Percentiles rank a stretch among this genome's conserved stretches.
Evolutionary conservation across 2,888 invertebrate genomes (phyloP).

Genomic region (Pemphredon lugubris): DNA sequence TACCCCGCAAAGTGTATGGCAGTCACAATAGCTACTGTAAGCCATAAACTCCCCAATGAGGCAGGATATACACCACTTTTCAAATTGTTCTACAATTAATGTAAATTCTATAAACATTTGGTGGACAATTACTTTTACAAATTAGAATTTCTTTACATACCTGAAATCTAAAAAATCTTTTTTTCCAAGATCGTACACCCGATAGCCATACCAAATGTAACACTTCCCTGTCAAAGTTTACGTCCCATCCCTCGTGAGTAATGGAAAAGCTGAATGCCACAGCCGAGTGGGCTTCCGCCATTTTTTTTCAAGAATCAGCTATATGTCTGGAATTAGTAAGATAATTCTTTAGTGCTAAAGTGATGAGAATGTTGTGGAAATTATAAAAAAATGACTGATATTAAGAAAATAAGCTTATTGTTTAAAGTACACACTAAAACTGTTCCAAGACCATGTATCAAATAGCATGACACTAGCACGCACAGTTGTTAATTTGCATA

Average conservation of each 20-base stretch:
- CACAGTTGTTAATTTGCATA: too few relatives aligned
- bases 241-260: conserved; percentile 98
- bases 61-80: conserved; percentile 98
- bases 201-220: conserved; percentile 97
- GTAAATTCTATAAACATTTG: conserved; percentile 48
- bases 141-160: too few relatives aligned
- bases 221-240: conserved; percentile 98
- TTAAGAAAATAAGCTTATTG: too few relatives aligned
- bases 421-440: not conserved
- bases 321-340: too few relatives aligned
- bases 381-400: too few relatives aligned
- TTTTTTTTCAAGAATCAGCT: conserved; percentile 77
- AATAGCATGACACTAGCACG: too few relatives aligned
- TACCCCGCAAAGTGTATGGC: conserved; percentile 91
- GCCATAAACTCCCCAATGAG: conserved; percentile 93
- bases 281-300: conserved; percentile 99
- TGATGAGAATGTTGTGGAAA: conserved; percentile 1
- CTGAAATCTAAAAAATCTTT: conserved; percentile 93
- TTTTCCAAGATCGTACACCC: conserved; percentile 97
- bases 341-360: not conserved
- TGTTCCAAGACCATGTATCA: too few relatives aligned
- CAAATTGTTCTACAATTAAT: conserved; percentile 91
- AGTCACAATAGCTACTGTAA: conserved; percentile 90
- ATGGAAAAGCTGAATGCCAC: conserved; percentile 99
- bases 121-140: too few relatives aligned